These are phyloP conservation scores for Thymelicus lineola DNA, from an alignment of 2,888 invertebrate species.

Conservation along the genomic window DNA sequence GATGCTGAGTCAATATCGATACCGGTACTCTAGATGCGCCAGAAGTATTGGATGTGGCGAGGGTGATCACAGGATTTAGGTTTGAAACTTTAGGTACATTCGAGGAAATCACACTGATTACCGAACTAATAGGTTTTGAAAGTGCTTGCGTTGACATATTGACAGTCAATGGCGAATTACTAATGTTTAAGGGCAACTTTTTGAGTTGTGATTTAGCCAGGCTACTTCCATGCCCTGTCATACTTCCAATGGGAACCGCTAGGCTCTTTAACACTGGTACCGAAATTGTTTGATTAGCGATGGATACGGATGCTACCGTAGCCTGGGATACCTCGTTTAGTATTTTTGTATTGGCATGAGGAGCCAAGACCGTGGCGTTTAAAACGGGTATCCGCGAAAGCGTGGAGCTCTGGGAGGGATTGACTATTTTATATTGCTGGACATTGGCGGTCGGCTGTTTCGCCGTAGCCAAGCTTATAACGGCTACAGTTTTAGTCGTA, in stretches of 20 bases:
- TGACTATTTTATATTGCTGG: constrained; percentile 78
- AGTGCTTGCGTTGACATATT: constrained; percentile 69
- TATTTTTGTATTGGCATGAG: constrained; percentile 76
- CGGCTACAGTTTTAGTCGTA: constrained; percentile 82
- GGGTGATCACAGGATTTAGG: constrained; percentile 71
- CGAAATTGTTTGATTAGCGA: constrained; percentile 81
- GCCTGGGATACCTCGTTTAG: constrained; percentile 85
- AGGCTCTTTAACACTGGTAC: constrained; percentile 78
- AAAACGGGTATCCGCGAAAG: constrained; percentile 72
- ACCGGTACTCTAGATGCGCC: constrained; percentile 71
- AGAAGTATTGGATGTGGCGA: constrained; percentile 65
- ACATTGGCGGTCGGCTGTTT: constrained; percentile 69
- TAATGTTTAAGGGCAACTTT: constrained; percentile 69
- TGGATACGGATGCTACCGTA: constrained; percentile 83
- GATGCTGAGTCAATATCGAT: constrained; percentile 77
- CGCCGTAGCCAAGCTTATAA: constrained; percentile 77
- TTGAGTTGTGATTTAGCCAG: constrained; percentile 63
- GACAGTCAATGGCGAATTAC: constrained; percentile 66
- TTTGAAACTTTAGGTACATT: constrained; percentile 69
- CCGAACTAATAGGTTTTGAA: constrained; percentile 75
- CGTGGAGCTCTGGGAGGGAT: constrained; percentile 58
- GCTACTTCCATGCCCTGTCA: constrained; percentile 55
- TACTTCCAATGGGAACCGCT: constrained; percentile 67
- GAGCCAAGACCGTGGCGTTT: constrained; percentile 66
- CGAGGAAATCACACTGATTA: constrained; percentile 80